Conservation (phyloP, 2,888 invertebrate genomes). For the Thalpophila matura region DNA sequence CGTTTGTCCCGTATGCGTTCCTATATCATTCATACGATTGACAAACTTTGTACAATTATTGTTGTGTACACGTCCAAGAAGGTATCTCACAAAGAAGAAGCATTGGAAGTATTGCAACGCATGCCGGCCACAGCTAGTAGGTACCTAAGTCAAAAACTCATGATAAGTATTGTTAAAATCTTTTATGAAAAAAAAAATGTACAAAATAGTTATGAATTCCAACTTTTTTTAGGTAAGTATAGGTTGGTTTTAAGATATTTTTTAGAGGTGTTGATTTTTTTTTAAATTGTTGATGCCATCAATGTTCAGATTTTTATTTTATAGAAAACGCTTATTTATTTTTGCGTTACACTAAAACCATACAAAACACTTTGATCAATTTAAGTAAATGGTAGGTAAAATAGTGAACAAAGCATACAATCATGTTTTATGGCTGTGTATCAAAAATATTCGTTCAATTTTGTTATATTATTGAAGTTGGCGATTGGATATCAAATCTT, state of each 20-base stretch:
- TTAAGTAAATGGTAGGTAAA: too few relatives aligned
- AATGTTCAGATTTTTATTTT: background rate
- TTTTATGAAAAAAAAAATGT: background rate
- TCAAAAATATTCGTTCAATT: background rate
- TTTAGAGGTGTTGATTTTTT: background rate
- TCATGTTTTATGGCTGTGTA: too few relatives aligned
- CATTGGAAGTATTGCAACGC: too few relatives aligned
- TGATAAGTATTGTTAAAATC: too few relatives aligned
- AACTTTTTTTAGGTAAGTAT: background rate
- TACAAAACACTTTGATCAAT: background rate
- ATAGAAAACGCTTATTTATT: background rate
- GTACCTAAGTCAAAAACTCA: too few relatives aligned
- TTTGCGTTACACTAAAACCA: background rate
- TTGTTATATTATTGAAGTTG: background rate
- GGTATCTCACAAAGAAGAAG: too few relatives aligned
- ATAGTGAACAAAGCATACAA: too few relatives aligned
- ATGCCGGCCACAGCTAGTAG: too few relatives aligned
- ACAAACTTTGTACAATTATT: too few relatives aligned
- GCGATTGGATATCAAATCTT: slow-evolving; percentile 1
- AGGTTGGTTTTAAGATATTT: background rate
- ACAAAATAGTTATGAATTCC: background rate
- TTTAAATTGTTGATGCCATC: background rate
- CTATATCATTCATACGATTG: too few relatives aligned
- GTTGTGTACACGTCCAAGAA: too few relatives aligned
- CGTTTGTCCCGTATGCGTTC: too few relatives aligned